Evolutionary conservation across 2,797 vertebrate genomes (phyloP), one percentile per base, ranked within the genome.

Genomic region (Micromesistius poutassou): DNA sequence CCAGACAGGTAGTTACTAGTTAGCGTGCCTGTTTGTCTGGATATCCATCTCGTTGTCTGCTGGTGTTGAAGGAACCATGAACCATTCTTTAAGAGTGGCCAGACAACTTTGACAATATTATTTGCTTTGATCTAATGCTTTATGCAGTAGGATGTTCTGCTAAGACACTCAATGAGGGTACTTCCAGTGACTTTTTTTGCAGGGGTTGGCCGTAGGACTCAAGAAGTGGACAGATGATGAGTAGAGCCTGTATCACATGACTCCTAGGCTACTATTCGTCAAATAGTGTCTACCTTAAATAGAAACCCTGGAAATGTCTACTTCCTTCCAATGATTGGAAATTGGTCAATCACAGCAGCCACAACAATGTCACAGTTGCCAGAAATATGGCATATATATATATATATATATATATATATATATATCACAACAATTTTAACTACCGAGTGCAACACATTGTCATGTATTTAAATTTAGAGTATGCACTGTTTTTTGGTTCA

Each of bases 1-100:
- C 87, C 86, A 93, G 93, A 88, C 87, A 88, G 87, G 89, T 95
- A 91, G 46, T 1, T 84, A 13, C 38, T 30, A 40, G 35, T n/a
- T 38, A 30, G 16, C 31, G n/a, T 9, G 38, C 42, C 22, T 73
- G 55, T 74, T 71, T 35, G 35, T 71, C 35, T 50, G 30, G 3
- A 4, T 3, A 1, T 40, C 16, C 7, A 35, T 10, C 7, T 36
- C 4, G 8, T 36, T n/a, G 30, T 22, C 19, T 2, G 16, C 71
- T 71, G 5, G 68, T 8, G 6, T 55, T 22, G 46, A 42, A 13
- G 40, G 3, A 42, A 42, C 40, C 40, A 16, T 16, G 13, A 42
- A 13, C 40, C 40, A 42, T 42, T 12, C 10, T 3, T 14, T 42
- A 13, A 42, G 46, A 55, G 46, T 19, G 19, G 16, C 5, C 46